These are phyloP conservation scores for Taenioides sp. DNA, from an alignment of 2,797 vertebrate species.

Conservation along the genomic window DNA sequence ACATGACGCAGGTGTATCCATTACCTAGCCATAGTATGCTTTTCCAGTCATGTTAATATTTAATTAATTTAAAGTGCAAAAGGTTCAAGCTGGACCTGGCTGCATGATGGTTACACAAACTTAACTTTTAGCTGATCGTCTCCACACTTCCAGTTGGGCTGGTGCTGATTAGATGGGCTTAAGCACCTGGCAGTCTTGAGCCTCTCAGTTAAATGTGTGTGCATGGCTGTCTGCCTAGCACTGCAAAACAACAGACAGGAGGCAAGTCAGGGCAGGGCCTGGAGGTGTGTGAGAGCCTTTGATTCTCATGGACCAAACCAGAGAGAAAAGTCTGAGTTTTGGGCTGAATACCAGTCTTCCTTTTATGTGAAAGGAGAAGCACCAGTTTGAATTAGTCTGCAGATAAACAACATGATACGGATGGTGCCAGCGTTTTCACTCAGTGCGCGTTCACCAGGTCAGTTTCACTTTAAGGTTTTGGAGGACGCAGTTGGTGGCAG, in stretches of 20 bases:
- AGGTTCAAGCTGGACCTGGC: constrained; percentile 15
- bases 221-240: constrained; percentile 45
- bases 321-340: not conserved
- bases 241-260: constrained; percentile 57
- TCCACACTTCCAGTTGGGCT: constrained; percentile 31
- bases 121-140: constrained; percentile 39
- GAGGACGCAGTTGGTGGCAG: not conserved
- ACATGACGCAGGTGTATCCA: constrained; percentile 47
- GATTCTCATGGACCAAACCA: constrained; percentile 42
- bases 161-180: constrained; percentile 56
- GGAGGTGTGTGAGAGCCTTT: constrained; percentile 46
- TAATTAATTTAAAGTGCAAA: constrained; percentile 36
- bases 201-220: constrained; percentile 44
- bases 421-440: not conserved
- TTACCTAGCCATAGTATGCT: constrained; percentile 35
- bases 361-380: constrained; percentile 3
- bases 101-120: not conserved
- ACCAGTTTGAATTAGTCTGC: not conserved
- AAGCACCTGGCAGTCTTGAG: constrained; percentile 61
- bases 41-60: constrained; percentile 42
- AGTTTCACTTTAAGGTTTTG: constrained; percentile 4
- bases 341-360: not conserved
- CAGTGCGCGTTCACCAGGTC: constrained; percentile 3
- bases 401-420: constrained; percentile 7
- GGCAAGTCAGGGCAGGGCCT: constrained; percentile 68